These are phyloP conservation scores for Hydrolagus affinis DNA, from an alignment of 2,113 vertebrate genomes.

Conservation along the genomic window DNA sequence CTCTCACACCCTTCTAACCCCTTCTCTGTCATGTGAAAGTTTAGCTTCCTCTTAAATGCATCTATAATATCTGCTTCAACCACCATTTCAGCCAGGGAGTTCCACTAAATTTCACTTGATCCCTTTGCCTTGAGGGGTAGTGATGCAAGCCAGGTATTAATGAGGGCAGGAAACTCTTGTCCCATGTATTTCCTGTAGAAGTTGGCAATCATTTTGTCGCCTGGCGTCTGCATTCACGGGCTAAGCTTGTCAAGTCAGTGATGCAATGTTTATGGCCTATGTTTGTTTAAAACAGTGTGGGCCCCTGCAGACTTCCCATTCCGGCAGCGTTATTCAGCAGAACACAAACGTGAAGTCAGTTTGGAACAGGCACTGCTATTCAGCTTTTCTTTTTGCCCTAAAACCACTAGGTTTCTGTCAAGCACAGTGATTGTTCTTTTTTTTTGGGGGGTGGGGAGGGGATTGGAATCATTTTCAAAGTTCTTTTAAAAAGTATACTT, in stretches of 20 bases:
- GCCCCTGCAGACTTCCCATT: not conserved
- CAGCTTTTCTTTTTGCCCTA: not conserved
- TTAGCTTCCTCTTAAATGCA: too few species aligned
- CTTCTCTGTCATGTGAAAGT: too few species aligned
- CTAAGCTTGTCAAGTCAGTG: not conserved
- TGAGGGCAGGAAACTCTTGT: not conserved
- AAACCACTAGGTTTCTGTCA: not conserved
- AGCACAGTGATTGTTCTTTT: not conserved
- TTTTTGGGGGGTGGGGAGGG: not conserved
- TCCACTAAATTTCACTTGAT: not conserved
- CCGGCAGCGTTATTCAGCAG: not conserved
- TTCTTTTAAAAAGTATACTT: conserved; percentile 22
- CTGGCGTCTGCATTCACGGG: not conserved
- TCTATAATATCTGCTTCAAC: too few species aligned
- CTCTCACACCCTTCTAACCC: too few species aligned
- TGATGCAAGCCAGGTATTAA: not conserved
- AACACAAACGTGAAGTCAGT: conserved; percentile 1
- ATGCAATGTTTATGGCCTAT: not conserved
- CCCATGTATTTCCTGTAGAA: not conserved
- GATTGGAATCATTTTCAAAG: conserved; percentile 1
- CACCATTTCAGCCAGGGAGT: not conserved
- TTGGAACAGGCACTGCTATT: not conserved
- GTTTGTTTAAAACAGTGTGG: not conserved
- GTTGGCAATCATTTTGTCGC: not conserved
- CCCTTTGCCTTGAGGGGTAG: not conserved